A percentile compares a stretch with the other conserved stretches of the same genome.
These are phyloP conservation scores for Lepus townsendii DNA, from an alignment of 2,797 vertebrate genomes.

Conservation along the genomic window DNA sequence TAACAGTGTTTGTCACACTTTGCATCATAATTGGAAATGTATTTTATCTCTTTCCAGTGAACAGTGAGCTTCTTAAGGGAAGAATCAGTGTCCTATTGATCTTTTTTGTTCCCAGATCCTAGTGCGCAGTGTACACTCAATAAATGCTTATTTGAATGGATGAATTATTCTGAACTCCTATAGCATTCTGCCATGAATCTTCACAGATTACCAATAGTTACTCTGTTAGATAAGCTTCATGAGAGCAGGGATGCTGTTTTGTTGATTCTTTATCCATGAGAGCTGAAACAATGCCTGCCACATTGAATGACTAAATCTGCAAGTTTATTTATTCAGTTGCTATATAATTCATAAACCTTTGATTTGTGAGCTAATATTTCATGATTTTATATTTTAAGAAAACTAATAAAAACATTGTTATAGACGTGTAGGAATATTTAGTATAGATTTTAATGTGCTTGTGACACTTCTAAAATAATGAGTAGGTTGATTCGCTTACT, in stretches of 20 bases:
- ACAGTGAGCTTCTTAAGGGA: background rate
- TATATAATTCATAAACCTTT: background rate
- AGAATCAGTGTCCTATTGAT: slow-evolving; percentile 35
- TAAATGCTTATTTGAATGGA: slow-evolving; percentile 37
- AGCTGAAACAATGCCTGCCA: background rate
- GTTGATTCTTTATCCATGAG: background rate
- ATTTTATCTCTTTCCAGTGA: slow-evolving; percentile 20
- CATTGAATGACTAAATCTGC: background rate
- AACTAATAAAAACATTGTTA: slow-evolving; percentile 22
- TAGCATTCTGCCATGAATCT: background rate
- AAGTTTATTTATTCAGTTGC: slow-evolving; percentile 4
- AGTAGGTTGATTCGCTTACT: background rate
- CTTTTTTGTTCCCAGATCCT: background rate
- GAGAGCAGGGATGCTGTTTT: background rate
- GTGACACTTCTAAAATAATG: slow-evolving; percentile 27
- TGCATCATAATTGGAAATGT: slow-evolving; percentile 17
- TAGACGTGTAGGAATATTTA: background rate
- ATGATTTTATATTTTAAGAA: slow-evolving; percentile 26
- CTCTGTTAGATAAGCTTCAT: background rate
- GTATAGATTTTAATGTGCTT: slow-evolving; percentile 13
- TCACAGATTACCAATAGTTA: background rate
- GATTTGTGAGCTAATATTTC: slow-evolving; percentile 19
- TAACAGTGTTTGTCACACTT: background rate
- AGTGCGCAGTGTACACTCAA: background rate
- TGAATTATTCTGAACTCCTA: slow-evolving; percentile 15